Evolutionary conservation across 1,140 invertebrate species (phyloP).

Genomic region (Parasteatoda tepidariorum): DNA sequence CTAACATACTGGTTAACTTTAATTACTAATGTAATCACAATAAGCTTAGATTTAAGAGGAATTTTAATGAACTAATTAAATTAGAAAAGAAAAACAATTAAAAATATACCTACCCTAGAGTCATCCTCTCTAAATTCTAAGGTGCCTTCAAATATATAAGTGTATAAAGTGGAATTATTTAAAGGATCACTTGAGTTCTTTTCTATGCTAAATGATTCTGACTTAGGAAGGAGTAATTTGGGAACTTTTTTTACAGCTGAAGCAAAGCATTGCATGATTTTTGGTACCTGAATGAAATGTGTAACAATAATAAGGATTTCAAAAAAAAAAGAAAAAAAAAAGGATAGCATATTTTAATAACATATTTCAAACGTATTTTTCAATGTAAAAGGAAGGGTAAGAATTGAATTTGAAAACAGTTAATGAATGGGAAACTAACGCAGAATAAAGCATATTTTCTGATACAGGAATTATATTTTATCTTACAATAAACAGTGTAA

Average conservation of each 20-base stretch:
- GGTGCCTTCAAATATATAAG: constrained; percentile 82
- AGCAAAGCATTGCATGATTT: constrained; percentile 69
- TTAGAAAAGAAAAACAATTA: not conserved
- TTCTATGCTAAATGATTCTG: constrained; percentile 29
- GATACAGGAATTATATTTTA: too few relatives aligned
- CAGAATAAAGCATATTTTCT: too few relatives aligned
- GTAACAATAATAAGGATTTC: not conserved
- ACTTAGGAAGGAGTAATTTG: constrained; percentile 30
- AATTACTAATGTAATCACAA: too few relatives aligned
- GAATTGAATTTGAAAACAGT: too few relatives aligned
- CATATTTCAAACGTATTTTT: too few relatives aligned
- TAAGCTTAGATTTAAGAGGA: too few relatives aligned
- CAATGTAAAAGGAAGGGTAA: too few relatives aligned
- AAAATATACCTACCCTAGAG: constrained; percentile 74
- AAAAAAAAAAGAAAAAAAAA: not conserved
- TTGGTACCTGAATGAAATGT: constrained; percentile 66
- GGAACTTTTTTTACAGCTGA: constrained; percentile 67
- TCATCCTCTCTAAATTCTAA: constrained; percentile 92
- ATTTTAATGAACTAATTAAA: too few relatives aligned
- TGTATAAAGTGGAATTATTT: constrained; percentile 64
- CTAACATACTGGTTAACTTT: too few relatives aligned
- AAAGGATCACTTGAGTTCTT: constrained; percentile 64
- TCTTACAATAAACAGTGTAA: too few relatives aligned
- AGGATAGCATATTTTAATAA: too few relatives aligned
- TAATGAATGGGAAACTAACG: too few relatives aligned